Evolutionary conservation across 2,113 vertebrate species (phyloP), one percentile per base, ranked within the genome.

Genomic region (Tringa solitaria): DNA sequence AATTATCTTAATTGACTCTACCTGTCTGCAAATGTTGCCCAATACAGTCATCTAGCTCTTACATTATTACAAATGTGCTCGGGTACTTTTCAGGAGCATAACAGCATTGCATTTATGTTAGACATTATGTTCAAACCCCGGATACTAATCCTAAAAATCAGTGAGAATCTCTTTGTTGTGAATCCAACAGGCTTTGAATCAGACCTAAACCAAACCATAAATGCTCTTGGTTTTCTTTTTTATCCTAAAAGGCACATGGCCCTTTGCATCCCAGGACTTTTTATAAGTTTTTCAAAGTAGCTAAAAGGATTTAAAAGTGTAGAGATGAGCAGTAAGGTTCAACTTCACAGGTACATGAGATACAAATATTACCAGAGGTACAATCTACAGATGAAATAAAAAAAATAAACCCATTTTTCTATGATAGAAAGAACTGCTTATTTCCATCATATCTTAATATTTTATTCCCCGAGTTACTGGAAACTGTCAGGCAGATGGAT

Each of bases 401-500:
- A 87, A 87, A 94, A 86, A 74, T 37, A 75, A 41, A n/a, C 15
- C 41, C 33, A 30, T 84, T 87, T 92, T 84, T 60, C 61, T 84
- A 2, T 20, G 69, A 82, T 82, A 3, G 26, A 87, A 81, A 81
- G 73, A 72, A 61, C 80, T 46, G 48, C 80, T 94, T 91, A 89
- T 89, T 95, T 92, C 86, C 77, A 89, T 79, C 45, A 10, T 70
- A 78, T 93, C 92, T 93, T 81, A 70, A 89, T 93, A 89, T 92
- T 93, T 84, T 84, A 68, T 81, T 78, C 83, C 69, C 50, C 0
- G 10, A 81, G 68, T 95, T 89, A 73, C 77, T 90, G 90, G 83
- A 81, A 92, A 92, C 43, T 87, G 83, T 75, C 94, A 96, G 83
- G 73, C 94, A 97, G 95, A 94, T 96, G 95, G 90, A 92, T 92